A percentile compares a stretch with the other conserved stretches of the same genome.
Conservation (phyloP, 2,797 vertebrate genomes). For the Pelochelys cantorii region DNA sequence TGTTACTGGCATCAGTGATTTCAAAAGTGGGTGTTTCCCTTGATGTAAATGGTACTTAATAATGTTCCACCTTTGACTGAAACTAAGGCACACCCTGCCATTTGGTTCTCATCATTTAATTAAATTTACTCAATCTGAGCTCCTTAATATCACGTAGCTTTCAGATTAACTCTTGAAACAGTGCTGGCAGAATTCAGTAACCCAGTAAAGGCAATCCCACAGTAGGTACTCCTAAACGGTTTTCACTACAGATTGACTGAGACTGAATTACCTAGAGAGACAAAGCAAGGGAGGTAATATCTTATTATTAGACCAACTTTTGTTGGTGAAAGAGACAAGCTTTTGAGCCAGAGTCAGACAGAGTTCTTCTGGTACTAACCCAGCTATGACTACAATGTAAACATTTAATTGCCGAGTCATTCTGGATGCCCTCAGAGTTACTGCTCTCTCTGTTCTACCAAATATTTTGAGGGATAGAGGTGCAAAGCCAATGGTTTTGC, state of each 20-base stretch:
- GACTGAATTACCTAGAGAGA: background rate
- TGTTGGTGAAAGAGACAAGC: background rate
- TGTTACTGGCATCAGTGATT: constrained; percentile 55
- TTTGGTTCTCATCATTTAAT: constrained; percentile 56
- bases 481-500: background rate
- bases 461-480: background rate
- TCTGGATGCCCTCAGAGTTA: fast-evolving
- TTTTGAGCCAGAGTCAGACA: background rate
- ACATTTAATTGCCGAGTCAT: background rate
- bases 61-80: constrained; percentile 69
- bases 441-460: background rate
- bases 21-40: constrained; percentile 71
- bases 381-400: background rate
- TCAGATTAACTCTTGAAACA: constrained; percentile 22
- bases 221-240: background rate
- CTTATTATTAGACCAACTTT: background rate
- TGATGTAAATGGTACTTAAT: constrained; percentile 66
- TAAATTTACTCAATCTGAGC: constrained; percentile 57
- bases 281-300: background rate
- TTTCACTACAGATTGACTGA: background rate
- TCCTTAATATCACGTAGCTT: constrained; percentile 24
- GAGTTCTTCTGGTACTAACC: background rate
- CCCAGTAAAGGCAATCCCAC: fast-evolving
- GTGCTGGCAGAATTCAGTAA: background rate
- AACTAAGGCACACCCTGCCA: constrained; percentile 65